phyloP scores from a whole-genome alignment of 2,888 invertebrate genomes.

The Metalampra italica region DNA sequence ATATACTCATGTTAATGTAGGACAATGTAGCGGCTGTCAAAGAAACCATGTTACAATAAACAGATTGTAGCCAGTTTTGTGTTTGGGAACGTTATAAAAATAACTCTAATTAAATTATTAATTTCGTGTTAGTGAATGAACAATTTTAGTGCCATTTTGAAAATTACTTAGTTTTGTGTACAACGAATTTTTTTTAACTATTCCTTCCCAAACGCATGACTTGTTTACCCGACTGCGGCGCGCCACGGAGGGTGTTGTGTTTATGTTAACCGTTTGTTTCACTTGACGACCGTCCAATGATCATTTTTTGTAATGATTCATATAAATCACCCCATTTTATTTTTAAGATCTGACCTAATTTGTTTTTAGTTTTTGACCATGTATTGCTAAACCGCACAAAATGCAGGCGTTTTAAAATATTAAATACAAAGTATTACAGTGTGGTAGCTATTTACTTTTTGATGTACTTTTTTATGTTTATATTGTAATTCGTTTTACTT shows the following conservation, averaged over 20 bases:
- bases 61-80: constrained; percentile 11
- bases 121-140: constrained; percentile 21
- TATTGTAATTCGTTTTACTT: constrained; percentile 24
- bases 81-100: constrained; percentile 10
- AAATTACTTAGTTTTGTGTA: constrained; percentile 12
- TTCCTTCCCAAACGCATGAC: not conserved
- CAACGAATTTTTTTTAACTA: constrained; percentile 9
- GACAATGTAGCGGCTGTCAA: constrained; percentile 9
- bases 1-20: too few relatives aligned
- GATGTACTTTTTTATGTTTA: constrained; percentile 31
- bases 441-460: constrained; percentile 54
- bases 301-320: too few relatives aligned
- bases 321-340: constrained; percentile 27
- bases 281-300: constrained; percentile 63
- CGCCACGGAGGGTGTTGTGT: constrained; percentile 7
- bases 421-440: constrained; percentile 39
- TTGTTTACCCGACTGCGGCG: not conserved
- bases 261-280: constrained; percentile 28
- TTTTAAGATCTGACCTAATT: constrained; percentile 42
- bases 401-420: constrained; percentile 28
- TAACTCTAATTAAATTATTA: constrained; percentile 27
- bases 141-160: constrained; percentile 37
- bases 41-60: constrained; percentile 3
- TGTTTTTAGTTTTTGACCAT: constrained; percentile 12
- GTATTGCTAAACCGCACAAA: constrained; percentile 29